Evolutionary conservation across 2,113 vertebrate genomes (phyloP), one percentile per base, ranked within the genome.

Genomic region (Ranitomeya variabilis): DNA sequence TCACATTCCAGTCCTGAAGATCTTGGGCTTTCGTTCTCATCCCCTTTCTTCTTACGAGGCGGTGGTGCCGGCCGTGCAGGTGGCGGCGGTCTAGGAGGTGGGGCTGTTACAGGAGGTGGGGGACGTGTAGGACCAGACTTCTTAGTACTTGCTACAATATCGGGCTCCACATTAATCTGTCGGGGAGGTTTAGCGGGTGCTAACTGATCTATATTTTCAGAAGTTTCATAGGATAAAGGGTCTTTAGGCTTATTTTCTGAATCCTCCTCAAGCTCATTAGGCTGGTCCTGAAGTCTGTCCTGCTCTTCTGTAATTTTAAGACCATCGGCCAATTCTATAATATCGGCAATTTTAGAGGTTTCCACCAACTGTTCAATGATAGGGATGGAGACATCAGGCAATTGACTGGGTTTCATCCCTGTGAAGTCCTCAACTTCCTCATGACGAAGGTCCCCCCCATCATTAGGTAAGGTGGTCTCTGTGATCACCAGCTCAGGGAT

Each of bases 121-220:
- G 98, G 98, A 10, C 98, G 95, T 15, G 95, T 93, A 0, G 98
- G 98, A 14, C 95, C 96, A 60, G 96, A 94, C 85, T 98, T 99
- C 94, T 99, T 99, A 13, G 98, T 99, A 94, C 98, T 99, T 13
- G 98, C 98, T 86, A 99, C 98, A 80, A 99, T 99, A 92, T 99
- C 98, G 11, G 98, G 98, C 91, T 99, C 98, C 15, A 95, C 93
- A 45, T 95, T 95, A 80, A 98, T 95, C 73, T 98, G 98, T 45
- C 97, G 94, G 0, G 97, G 97, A 0, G 98, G 96, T 91, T 99
- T 99, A 15, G 94, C 92, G 0, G 97, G 97, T 15, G 96, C 94
- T 2, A 80, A 62, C 90, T 96, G 95, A 87, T 95, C 94, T 73
- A 91, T 0, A 45, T 88, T 31, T 84, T 97, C 96, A 62, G 93